Evolutionary conservation across 2,113 vertebrate genomes (phyloP), one percentile per base, ranked within the genome.

Genomic region (Uria aalge): DNA sequence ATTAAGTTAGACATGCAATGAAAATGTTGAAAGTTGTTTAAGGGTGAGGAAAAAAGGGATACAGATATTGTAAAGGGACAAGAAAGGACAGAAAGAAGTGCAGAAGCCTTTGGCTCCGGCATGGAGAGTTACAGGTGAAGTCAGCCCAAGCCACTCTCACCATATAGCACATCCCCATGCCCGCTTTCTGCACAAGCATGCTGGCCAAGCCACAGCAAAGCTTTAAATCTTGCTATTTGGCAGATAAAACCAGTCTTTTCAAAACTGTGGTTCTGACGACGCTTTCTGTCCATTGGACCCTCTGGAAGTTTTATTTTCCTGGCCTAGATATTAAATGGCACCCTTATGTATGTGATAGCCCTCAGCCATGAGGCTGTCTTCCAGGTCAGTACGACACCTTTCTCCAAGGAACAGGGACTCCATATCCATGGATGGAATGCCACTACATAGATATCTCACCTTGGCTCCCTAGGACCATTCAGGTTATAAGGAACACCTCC

Each of bases 1-100:
- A 95, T 97, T 92, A 94, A 94, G 95, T 94, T 73, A 90, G 96
- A 95, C 94, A 96, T 15, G 84, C 29, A 45, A 95, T 66, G 93
- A 97, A 97, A 95, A 93, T 20, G 52, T 82, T 95, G 74, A 23
- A 96, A 95, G 84, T 76, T 91, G 60, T 87, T 95, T 94, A 94
- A 95, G 53, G 53, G 66, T 72, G 86, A 92, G 16, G 16, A 75
- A 57, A 75, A 95, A 89, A 87, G 29, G 73, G 84, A 91, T 85
- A 87, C 29, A 72, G 62, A 73, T 81, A 92, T 56, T 88, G 87
- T 85, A 91, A 91, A 85, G 41, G 45, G 74, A 88, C 76, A 82
- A 85, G 53, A 79, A 62, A 85, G 72, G 92, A 45, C 47, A 91
- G 60, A 56, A 68, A 73, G 17, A 67, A 79, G 84, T 0, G 6